Base-by-base conservation (phyloP, 1,140 invertebrate genomes). In the Orchestia grillus region DNA sequence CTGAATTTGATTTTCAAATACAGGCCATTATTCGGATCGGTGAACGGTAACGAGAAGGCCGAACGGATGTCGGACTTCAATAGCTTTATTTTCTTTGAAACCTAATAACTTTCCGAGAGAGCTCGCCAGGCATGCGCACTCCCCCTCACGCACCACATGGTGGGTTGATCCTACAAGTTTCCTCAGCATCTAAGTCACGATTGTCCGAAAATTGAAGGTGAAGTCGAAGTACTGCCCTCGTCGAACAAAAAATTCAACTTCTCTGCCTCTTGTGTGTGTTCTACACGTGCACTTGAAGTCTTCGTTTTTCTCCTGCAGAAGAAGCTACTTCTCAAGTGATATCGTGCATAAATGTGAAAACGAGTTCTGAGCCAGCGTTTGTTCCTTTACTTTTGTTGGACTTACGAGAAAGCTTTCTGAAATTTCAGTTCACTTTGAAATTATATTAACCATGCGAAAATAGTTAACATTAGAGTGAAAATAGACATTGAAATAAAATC, bases 1-100 rank as follows among this genome's bases (percentile, higher is more conserved):
- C 23, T 90, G 92, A 47, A 94, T 94, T 94, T 94, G 92, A 44
- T 94, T 47, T 45, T 45, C 92, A 94, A 94, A 94, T 94, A 94
- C 36, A 94, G 92, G 92, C 92, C 44, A 94, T 94, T 94, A 45
- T 94, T 94, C 92, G 44, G 92, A 94, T 94, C 92, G 44, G 43
- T 47, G 92, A 94, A 94, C 92, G 92, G 92, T 45, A 94, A 94
- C 44, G 92, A 94, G 92, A 45, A 47, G 44, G 43, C 40, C 92
- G 92, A 94, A n/a, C 41, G 8, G 92, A 94, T n/a, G 88, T 94
- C 40, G 40, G 44, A 94, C 92, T 94, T 94, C 92, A 94, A 94
- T 94, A 44, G 92, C 41, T 94, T 45, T 94, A 44, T 44, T 94
- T 94, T 47, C 92, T 94, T 94, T 94, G 92, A 94, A 45, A 94